These are phyloP conservation scores for Actenoides lindsayi DNA, from an alignment of 2,113 vertebrate genomes.

Conservation along the genomic window DNA sequence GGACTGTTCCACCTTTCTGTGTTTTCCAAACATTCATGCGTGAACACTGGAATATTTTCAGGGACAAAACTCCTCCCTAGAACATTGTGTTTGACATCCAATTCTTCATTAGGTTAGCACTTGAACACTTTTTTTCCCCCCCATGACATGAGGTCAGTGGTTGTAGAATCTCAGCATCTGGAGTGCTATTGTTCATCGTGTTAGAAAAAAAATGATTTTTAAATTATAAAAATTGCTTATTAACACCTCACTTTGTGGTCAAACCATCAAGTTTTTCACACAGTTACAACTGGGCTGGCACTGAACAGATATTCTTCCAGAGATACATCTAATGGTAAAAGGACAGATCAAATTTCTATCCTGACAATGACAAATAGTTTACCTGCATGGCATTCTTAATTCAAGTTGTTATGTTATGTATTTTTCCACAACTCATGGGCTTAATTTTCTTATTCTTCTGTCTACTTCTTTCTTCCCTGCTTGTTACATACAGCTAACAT, in stretches of 20 bases:
- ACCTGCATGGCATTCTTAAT: neutral
- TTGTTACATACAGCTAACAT: neutral
- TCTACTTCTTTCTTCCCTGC: neutral
- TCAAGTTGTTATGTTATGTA: neutral
- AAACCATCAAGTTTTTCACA: neutral
- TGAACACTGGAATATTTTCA: neutral
- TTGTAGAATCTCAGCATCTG: neutral
- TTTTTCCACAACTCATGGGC: neutral
- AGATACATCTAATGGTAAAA: neutral
- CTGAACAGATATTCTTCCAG: neutral
- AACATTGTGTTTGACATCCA: neutral
- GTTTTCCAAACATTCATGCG: neutral
- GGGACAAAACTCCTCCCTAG: neutral
- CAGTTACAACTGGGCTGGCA: neutral
- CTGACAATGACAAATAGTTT: neutral
- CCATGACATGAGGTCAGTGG: neutral
- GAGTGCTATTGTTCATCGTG: neutral
- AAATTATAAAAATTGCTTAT: neutral
- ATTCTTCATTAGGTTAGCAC: neutral
- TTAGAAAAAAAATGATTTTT: neutral
- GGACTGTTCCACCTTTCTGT: neutral
- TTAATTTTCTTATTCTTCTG: neutral
- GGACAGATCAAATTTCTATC: neutral
- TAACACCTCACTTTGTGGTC: neutral
- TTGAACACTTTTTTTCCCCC: neutral